Base-by-base conservation (phyloP, 1,140 invertebrate genomes). In the Papilio xuthus region DNA sequence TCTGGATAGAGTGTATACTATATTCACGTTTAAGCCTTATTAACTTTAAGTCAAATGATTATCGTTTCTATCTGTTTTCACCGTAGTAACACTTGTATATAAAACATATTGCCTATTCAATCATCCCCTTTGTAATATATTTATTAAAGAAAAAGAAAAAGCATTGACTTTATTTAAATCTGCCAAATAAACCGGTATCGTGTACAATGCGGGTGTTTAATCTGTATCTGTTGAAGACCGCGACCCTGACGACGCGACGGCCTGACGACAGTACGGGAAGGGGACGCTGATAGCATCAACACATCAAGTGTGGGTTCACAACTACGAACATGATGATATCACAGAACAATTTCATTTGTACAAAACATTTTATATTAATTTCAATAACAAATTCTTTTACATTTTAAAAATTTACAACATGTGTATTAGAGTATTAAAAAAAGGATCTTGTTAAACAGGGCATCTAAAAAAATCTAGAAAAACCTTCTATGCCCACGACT, bases 211-310 rank as follows among this genome's bases (percentile, higher is more conserved):
- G 70, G 70, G 41, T 44, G n/a, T 44, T 44, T 69, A 37, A 32
- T 47, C 42, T 23, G 10, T 42, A 41, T 42, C 15, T 23, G 41
- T 44, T 42, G n/a, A 8, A 23, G 41, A 23, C 32, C 28, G 41
- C 20, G 70, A 72, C 70, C 70, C 70, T 72, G 70, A 72, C 37
- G 41, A 20, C 70, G 70, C n/a, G 28, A 37, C n/a, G n/a, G n/a
- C n/a, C n/a, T 37, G 67, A 69, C 67, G 67, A 37, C 32, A 37
- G 4, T 37, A 37, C 47, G 70, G 70, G 41, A 47, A 72, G 18
- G 70, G 20, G 13, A 6, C 15, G 41, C 41, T 72, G 70, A 72
- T 72, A 72, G 6, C 41, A 72, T 72, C 70, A 8, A 42, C 70
- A 72, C 37, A 37, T 20, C 70, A 44, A 72, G 41, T 63, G 56